Percentiles rank a stretch among this genome's conserved stretches.
Conservation (phyloP, 2,797 vertebrate genomes). For the Notolabrus celidotus region DNA sequence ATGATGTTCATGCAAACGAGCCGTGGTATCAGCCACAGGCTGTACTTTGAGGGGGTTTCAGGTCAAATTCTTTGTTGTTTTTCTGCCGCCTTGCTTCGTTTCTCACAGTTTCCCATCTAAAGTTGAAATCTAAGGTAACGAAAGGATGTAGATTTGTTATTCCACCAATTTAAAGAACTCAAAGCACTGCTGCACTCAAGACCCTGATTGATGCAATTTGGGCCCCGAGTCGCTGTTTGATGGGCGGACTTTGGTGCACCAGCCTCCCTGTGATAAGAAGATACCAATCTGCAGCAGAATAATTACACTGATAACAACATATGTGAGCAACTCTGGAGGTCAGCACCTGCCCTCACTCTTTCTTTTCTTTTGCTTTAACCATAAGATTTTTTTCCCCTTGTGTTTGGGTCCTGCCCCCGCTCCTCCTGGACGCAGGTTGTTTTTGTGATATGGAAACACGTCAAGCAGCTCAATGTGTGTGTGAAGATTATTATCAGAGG, state of each 20-base stretch:
- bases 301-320: slow-evolving; percentile 84
- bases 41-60: not conserved
- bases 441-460: slow-evolving; percentile 74
- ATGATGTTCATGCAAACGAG: slow-evolving; percentile 10
- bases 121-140: slow-evolving; percentile 61
- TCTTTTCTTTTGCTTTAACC: slow-evolving; percentile 63
- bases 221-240: slow-evolving; percentile 61
- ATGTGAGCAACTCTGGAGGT: slow-evolving; percentile 83
- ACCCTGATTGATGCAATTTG: slow-evolving; percentile 77
- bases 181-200: slow-evolving; percentile 52
- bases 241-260: slow-evolving; percentile 66
- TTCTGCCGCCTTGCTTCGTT: slow-evolving; percentile 18
- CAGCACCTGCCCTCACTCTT: slow-evolving; percentile 82
- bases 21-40: not conserved
- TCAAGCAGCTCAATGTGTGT: slow-evolving; percentile 70
- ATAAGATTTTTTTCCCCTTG: slow-evolving; percentile 23
- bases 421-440: slow-evolving; percentile 70
- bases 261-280: slow-evolving; percentile 79
- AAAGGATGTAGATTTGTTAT: slow-evolving; percentile 57
- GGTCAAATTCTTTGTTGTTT: not conserved
- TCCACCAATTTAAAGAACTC: slow-evolving; percentile 55
- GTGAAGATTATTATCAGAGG: slow-evolving; percentile 71
- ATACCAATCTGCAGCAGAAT: slow-evolving; percentile 81
- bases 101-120: slow-evolving; percentile 60
- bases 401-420: too few relatives aligned